A percentile compares a stretch with the other conserved stretches of the same genome.
Conservation (phyloP, 2,797 vertebrate species). For the Siniperca scherzeri region DNA sequence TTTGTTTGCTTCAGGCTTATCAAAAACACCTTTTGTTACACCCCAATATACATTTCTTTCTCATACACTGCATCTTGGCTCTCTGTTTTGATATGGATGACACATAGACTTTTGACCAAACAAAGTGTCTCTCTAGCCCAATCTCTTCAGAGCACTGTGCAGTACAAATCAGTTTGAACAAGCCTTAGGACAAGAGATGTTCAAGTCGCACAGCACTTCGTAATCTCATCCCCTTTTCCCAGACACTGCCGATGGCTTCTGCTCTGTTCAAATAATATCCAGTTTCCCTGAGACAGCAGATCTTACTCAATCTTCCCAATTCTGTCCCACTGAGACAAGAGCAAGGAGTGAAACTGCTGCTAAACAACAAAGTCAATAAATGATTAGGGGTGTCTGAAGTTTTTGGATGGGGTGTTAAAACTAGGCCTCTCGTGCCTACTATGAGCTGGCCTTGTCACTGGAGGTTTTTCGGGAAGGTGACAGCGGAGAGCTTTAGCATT, state of each 20-base stretch:
- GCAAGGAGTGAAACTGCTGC: conserved; percentile 42
- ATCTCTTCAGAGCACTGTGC: conserved; percentile 52
- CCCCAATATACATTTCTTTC: conserved; percentile 12
- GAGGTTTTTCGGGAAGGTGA: conserved; percentile 49
- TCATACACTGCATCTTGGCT: conserved; percentile 1
- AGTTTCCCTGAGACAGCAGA: conserved; percentile 63
- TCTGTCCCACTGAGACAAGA: conserved; percentile 45
- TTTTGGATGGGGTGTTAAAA: conserved; percentile 41
- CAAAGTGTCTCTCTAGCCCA: conserved; percentile 36
- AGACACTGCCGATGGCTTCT: conserved; percentile 55
- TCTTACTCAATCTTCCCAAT: conserved; percentile 52
- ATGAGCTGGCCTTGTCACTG: conserved; percentile 40
- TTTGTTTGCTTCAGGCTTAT: conserved; percentile 8
- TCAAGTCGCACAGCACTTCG: conserved; percentile 62
- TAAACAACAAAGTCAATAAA: conserved; percentile 63
- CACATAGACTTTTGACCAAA: conserved; percentile 51
- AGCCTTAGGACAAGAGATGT: conserved; percentile 70
- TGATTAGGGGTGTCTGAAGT: conserved; percentile 46
- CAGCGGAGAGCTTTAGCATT: conserved; percentile 35
- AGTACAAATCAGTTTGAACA: conserved; percentile 70
- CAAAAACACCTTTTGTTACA: conserved; percentile 15
- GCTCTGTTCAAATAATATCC: conserved; percentile 68
- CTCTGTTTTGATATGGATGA: conserved; percentile 47
- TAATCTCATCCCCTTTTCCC: conserved; percentile 67
- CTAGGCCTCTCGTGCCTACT: conserved; percentile 14